Percentiles rank a stretch among this genome's conserved stretches.
These are phyloP conservation scores for Herminia tarsipennalis DNA, from an alignment of 2,888 invertebrate species.

Conservation along the genomic window DNA sequence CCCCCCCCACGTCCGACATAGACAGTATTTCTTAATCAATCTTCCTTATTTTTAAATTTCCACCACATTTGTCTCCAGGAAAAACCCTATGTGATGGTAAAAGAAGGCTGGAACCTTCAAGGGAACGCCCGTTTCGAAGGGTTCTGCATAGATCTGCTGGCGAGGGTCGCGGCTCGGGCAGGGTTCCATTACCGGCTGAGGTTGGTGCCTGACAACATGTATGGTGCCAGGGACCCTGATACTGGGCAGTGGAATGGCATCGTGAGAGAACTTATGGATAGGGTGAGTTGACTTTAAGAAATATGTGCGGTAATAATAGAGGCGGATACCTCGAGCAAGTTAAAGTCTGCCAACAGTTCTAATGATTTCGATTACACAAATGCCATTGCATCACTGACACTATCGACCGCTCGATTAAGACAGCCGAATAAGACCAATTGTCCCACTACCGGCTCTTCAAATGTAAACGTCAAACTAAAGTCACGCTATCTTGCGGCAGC, in stretches of 20 bases:
- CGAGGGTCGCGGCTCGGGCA: conserved; percentile 92
- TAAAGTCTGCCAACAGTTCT: too few relatives aligned
- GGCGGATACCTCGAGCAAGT: too few relatives aligned
- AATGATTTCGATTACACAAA: too few relatives aligned
- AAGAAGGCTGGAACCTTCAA: conserved; percentile 92
- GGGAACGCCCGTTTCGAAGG: conserved; percentile 96
- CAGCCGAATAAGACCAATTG: too few relatives aligned
- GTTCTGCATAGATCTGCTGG: conserved; percentile 95
- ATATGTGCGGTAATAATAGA: too few relatives aligned
- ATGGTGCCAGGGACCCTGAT: conserved; percentile 94
- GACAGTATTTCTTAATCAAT: too few relatives aligned
- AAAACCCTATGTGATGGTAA: conserved; percentile 96
- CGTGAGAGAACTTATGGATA: conserved; percentile 93
- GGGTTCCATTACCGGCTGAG: conserved; percentile 95
- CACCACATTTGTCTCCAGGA: conserved; percentile 85
- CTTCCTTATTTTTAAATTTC: background rate
- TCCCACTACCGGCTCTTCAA: too few relatives aligned
- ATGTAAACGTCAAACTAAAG: too few relatives aligned
- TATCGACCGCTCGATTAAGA: too few relatives aligned
- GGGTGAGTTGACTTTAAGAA: conserved; percentile 84
- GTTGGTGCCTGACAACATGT: conserved; percentile 93
- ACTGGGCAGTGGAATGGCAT: conserved; percentile 97
- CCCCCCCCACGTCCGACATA: too few relatives aligned
- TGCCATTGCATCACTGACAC: too few relatives aligned
- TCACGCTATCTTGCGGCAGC: too few relatives aligned